Conservation (phyloP, 2,113 vertebrate species). For the Gambusia holbrooki region DNA sequence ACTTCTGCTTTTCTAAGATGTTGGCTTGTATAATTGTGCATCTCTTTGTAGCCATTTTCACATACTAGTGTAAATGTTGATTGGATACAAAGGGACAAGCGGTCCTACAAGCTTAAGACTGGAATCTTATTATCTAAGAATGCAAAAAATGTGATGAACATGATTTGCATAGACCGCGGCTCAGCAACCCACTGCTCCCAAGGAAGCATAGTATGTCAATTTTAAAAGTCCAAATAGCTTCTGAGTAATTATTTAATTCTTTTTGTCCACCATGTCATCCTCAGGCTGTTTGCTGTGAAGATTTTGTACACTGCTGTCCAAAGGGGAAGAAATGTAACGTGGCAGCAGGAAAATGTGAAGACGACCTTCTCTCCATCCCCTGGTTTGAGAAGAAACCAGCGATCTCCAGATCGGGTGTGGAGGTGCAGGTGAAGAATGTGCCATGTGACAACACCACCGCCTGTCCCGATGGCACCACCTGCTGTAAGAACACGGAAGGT, state of each 20-base stretch:
- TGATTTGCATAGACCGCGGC: too few relatives aligned
- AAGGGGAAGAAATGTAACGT: slow-evolving; percentile 14
- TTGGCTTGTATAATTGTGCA: too few relatives aligned
- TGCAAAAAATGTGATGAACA: too few relatives aligned
- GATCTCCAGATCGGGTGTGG: not conserved
- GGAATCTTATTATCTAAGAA: too few relatives aligned
- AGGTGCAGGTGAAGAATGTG: not conserved
- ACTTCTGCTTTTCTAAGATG: too few relatives aligned
- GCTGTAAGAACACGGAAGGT: slow-evolving; percentile 50
- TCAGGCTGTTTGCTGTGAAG: slow-evolving; percentile 25
- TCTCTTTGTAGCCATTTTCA: too few relatives aligned
- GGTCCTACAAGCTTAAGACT: too few relatives aligned
- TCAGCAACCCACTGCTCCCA: too few relatives aligned
- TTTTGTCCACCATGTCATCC: not conserved
- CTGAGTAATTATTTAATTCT: not conserved
- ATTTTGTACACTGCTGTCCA: slow-evolving; percentile 20
- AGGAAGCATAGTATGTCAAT: too few relatives aligned
- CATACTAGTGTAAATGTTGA: too few relatives aligned
- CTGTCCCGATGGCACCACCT: slow-evolving; percentile 63
- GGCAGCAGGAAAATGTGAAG: not conserved
- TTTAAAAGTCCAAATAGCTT: not conserved
- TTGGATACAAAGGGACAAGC: too few relatives aligned
- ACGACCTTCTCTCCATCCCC: not conserved
- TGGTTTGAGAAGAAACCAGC: slow-evolving; percentile 5
- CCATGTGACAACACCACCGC: not conserved